Conservation (phyloP, 1,140 invertebrate species). For the Nasonia giraulti region DNA sequence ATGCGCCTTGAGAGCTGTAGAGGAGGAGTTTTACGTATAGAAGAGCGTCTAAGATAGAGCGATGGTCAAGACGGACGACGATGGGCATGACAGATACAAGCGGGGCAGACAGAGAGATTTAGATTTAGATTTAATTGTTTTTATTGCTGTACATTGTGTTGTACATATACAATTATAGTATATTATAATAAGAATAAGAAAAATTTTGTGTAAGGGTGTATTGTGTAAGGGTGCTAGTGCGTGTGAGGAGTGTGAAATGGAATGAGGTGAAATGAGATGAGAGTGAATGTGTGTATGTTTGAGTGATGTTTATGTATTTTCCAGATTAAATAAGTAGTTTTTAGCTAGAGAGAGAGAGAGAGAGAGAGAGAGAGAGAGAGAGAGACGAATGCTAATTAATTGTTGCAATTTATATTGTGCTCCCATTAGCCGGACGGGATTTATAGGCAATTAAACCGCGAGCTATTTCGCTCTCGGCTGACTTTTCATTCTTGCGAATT, state of each 20-base stretch:
- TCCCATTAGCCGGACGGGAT: neutral
- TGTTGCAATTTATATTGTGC: neutral
- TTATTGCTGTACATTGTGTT: too few relatives aligned
- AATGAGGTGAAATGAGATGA: too few relatives aligned
- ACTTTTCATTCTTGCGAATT: neutral
- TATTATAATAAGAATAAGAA: too few relatives aligned
- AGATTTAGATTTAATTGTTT: too few relatives aligned
- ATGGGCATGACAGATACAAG: neutral
- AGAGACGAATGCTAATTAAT: neutral
- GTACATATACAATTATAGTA: too few relatives aligned
- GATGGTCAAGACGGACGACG: neutral
- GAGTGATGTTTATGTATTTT: too few relatives aligned
- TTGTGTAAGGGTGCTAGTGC: too few relatives aligned
- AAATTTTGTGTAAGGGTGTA: too few relatives aligned
- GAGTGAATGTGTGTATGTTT: too few relatives aligned
- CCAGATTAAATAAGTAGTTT: too few relatives aligned
- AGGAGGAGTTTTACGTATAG: neutral
- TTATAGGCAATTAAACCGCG: neutral
- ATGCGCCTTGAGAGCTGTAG: neutral
- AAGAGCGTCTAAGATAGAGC: neutral
- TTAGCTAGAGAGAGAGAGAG: neutral
- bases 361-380: neutral
- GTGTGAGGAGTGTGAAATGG: too few relatives aligned
- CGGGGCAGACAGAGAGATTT: neutral
- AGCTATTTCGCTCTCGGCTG: neutral